Conservation (phyloP, 2,113 vertebrate species). For the Chamaea fasciata region DNA sequence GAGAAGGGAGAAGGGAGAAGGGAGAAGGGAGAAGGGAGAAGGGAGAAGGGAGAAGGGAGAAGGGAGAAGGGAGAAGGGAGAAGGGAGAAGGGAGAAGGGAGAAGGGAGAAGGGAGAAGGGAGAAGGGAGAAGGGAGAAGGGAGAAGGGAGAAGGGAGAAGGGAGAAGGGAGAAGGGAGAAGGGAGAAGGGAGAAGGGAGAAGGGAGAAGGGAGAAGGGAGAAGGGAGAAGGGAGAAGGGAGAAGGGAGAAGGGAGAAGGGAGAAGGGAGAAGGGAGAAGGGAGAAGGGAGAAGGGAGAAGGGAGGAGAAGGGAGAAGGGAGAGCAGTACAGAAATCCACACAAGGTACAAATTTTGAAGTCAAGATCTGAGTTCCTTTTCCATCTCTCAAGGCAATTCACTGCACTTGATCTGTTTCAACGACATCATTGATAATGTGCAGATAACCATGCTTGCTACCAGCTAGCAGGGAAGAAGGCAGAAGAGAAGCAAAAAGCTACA, state of each 20-base stretch:
- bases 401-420: background rate
- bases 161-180: background rate
- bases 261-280: background rate
- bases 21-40: background rate
- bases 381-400: background rate
- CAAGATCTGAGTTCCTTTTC: background rate
- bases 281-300: background rate
- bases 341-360: background rate
- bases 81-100: background rate
- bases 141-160: background rate
- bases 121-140: background rate
- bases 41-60: background rate
- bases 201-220: background rate
- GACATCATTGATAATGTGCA: background rate
- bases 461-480: background rate
- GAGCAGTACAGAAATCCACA: background rate
- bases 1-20: background rate
- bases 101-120: background rate
- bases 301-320: background rate
- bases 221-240: background rate
- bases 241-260: background rate
- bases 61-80: background rate
- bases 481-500: background rate
- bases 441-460: background rate
- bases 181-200: background rate